Evolutionary conservation across 2,113 vertebrate species (phyloP).

Genomic region (Columba janthina): DNA sequence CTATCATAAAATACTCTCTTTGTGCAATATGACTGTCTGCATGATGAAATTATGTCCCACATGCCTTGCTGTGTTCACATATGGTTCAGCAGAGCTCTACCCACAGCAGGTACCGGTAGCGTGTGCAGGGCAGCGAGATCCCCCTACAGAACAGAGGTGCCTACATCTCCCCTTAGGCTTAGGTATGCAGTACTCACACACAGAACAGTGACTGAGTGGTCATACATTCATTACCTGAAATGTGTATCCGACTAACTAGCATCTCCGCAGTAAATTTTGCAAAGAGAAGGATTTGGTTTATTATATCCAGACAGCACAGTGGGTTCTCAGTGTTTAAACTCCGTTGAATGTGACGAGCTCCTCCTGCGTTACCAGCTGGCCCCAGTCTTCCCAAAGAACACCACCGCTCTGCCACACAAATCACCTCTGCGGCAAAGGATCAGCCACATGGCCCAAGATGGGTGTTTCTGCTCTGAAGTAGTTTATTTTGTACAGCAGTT

Average conservation of each 20-base stretch:
- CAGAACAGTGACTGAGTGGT: background rate
- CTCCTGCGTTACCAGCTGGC: background rate
- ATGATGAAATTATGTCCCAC: background rate
- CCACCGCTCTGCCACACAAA: background rate
- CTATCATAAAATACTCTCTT: background rate
- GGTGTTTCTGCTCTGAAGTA: background rate
- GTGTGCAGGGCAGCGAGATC: background rate
- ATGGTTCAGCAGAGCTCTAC: background rate
- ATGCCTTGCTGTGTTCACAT: background rate
- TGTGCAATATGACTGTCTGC: background rate
- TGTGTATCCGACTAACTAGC: background rate
- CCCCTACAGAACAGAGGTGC: background rate
- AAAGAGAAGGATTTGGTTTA: background rate
- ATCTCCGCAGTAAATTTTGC: background rate
- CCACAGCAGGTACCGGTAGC: accelerated
- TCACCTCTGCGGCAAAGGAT: background rate
- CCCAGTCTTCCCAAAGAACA: background rate
- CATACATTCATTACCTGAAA: background rate
- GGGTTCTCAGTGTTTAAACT: background rate
- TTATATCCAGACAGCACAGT: background rate
- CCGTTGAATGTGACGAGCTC: background rate
- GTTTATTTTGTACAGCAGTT: background rate
- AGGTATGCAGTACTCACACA: background rate
- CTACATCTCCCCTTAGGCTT: background rate
- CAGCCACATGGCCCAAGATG: background rate